These are phyloP conservation scores for Drosophila merina DNA, from an alignment of 2,888 invertebrate species.

Conservation along the genomic window DNA sequence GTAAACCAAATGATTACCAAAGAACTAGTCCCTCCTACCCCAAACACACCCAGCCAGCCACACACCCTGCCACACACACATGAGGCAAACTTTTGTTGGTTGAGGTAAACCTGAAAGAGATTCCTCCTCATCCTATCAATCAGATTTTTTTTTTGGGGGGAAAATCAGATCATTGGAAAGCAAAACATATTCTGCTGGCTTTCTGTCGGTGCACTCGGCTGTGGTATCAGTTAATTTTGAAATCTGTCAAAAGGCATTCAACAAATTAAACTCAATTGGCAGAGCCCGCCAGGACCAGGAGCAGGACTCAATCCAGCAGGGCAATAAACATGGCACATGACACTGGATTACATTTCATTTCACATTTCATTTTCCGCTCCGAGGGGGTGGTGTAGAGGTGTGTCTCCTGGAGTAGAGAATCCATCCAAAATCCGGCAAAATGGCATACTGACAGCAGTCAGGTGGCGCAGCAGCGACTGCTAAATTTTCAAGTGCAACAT, in stretches of 20 bases:
- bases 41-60: no score
- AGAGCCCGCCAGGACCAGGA: slow-evolving; percentile 20
- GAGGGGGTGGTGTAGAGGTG: slow-evolving; percentile 13
- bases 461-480: slow-evolving; percentile 44
- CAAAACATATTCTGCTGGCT: slow-evolving; percentile 17
- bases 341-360: slow-evolving; percentile 76
- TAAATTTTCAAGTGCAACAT: slow-evolving; percentile 73
- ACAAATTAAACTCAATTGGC: slow-evolving; percentile 79
- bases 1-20: slow-evolving; percentile 47
- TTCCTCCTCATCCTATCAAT: slow-evolving; percentile 10
- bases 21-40: slow-evolving; percentile 5
- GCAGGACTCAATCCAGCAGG: slow-evolving; percentile 34
- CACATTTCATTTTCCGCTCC: slow-evolving; percentile 69
- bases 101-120: background rate
- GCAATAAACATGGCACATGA: slow-evolving; percentile 77
- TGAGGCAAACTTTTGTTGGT: slow-evolving; percentile 8
- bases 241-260: slow-evolving; percentile 79
- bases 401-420: slow-evolving; percentile 34
- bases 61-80: background rate
- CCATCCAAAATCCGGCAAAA: slow-evolving; percentile 47
- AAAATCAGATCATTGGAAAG: slow-evolving; percentile 1
- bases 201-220: slow-evolving; percentile 63
- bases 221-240: slow-evolving; percentile 75
- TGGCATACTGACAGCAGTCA: slow-evolving; percentile 21
- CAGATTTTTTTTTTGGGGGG: background rate